phyloP scores from a whole-genome alignment of 2,888 invertebrate genomes.

The Apotomis capreana region DNA sequence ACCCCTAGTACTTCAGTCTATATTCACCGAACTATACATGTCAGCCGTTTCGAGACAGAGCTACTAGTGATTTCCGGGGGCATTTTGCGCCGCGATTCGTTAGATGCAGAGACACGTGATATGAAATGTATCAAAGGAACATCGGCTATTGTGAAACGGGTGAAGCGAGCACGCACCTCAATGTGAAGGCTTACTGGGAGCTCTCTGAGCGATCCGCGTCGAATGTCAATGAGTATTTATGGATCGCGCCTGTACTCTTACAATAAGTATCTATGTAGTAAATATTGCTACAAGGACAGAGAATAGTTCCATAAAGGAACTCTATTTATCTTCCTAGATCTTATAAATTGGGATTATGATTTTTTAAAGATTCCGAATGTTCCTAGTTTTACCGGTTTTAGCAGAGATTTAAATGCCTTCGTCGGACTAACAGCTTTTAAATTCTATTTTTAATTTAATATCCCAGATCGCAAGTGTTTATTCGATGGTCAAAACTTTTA shows the following conservation, averaged over 20 bases:
- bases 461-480: too few species aligned
- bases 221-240: constrained; percentile 24
- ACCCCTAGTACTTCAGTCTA: too few species aligned
- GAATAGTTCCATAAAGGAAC: not conserved
- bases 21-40: too few species aligned
- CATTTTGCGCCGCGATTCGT: not conserved
- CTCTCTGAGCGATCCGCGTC: constrained; percentile 25
- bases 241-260: not conserved
- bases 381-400: too few species aligned
- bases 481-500: too few species aligned
- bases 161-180: constrained; percentile 25
- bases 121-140: constrained; percentile 31
- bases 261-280: too few species aligned
- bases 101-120: constrained; percentile 7
- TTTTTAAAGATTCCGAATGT: too few species aligned
- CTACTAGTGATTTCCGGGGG: not conserved
- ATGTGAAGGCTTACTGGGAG: constrained; percentile 35
- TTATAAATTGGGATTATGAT: not conserved
- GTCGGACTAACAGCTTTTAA: too few species aligned
- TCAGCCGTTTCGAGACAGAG: too few species aligned
- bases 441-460: too few species aligned
- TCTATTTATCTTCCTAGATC: not conserved
- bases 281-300: not conserved
- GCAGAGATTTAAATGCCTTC: too few species aligned
- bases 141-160: constrained; percentile 23